Base-by-base conservation (phyloP, 2,797 vertebrate genomes). In the Cynodonichthys magdalenae region DNA sequence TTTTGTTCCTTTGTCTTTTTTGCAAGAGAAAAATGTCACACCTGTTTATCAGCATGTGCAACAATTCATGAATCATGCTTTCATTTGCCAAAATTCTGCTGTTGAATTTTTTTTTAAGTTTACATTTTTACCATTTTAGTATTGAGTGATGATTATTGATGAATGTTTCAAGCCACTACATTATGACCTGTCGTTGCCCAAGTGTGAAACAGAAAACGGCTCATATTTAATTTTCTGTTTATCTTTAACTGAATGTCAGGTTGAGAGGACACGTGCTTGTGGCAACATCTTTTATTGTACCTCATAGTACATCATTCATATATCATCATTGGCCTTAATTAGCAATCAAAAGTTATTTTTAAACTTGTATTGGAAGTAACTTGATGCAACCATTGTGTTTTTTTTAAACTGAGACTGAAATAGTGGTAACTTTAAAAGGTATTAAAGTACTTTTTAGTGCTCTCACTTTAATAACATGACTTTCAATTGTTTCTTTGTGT, bases 41-140 rank as follows among this genome's bases (percentile, higher is more conserved):
- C 44, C 45, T 67, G 18, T 68, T 80, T 59, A 80, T 75, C 74
- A 75, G 53, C 64, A 76, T 72, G 63, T 83, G 56, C 67, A 76
- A 84, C 72, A 76, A 63, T 77, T 84, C 69, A 83, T 83, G 69
- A 63, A 69, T 76, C 74, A 71, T 81, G 70, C 72, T 82, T 85
- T 83, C 31, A 79, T 86, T 86, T 87, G 84, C 87, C 85, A 89
- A 91, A 89, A 81, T 77, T 20, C 44, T 79, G 61, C 66, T 80
- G 59, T 83, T 87, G 53, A 69, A 65, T 71, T 73, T 82, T 31
- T 8, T 82, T 47, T 8, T 82, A 57, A 72, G 81, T 91, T 88
- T 89, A 88, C 77, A 83, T 84, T 53, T 71, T 77, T 77, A 57
- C 75, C 74, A 47, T 85, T 79, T 80, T 81, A 75, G 65, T 83